phyloP scores from a whole-genome alignment of 2,113 vertebrate species.

The Vidua chalybeata region DNA sequence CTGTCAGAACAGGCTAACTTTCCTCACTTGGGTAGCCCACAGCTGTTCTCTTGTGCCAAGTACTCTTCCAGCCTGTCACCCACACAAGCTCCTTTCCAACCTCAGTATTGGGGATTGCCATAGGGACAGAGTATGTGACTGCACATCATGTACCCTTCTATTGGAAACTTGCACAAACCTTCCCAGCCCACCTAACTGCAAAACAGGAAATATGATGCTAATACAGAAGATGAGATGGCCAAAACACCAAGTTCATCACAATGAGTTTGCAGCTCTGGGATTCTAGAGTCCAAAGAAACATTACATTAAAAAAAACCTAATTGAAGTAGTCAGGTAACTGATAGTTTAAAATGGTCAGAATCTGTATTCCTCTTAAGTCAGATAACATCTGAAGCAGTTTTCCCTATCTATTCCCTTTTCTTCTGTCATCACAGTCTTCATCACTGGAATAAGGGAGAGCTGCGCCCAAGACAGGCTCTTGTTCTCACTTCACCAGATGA shows the following conservation, averaged over 20 bases:
- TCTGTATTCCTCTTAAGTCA: not conserved
- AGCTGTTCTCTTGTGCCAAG: not conserved
- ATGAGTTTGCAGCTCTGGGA: not conserved
- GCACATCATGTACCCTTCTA: fast-evolving
- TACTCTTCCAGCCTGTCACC: not conserved
- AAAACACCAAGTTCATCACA: not conserved
- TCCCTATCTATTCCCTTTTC: not conserved
- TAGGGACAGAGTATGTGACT: not conserved
- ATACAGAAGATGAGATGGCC: not conserved
- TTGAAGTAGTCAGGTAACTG: not conserved
- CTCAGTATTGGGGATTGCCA: not conserved
- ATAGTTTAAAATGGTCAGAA: not conserved
- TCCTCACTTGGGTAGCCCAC: not conserved
- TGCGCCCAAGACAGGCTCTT: not conserved
- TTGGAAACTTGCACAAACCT: not conserved
- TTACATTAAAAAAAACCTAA: not conserved
- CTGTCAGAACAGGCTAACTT: not conserved
- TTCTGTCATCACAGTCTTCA: not conserved
- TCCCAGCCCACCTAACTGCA: not conserved
- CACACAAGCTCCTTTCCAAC: not conserved
- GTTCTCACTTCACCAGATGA: not conserved
- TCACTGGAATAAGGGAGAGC: not conserved
- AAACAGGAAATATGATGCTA: not conserved
- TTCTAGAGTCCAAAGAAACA: not conserved
- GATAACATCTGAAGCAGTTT: not conserved